These are phyloP conservation scores for Chloebia gouldiae DNA, from an alignment of 2,113 vertebrate species.

Conservation along the genomic window DNA sequence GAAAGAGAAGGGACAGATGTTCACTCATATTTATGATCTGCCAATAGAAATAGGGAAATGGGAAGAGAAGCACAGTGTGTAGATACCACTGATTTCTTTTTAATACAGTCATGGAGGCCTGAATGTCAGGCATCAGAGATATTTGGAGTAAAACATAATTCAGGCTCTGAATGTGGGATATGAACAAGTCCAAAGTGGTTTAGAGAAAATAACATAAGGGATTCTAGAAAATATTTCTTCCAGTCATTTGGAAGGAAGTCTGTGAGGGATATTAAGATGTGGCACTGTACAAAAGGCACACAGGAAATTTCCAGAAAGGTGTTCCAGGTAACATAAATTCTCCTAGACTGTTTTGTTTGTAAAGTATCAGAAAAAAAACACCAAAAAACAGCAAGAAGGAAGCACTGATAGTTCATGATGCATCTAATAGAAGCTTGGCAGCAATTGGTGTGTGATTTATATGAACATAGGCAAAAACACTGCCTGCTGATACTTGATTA, in stretches of 20 bases:
- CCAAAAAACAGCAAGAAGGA: not conserved
- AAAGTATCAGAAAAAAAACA: not conserved
- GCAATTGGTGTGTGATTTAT: conserved; percentile 54
- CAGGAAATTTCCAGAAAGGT: not conserved
- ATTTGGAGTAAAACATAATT: not conserved
- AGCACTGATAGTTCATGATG: not conserved
- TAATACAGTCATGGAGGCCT: not conserved
- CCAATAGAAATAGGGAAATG: not conserved
- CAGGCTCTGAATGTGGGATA: not conserved
- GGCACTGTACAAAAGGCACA: not conserved
- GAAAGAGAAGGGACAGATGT: not conserved
- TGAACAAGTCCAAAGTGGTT: not conserved
- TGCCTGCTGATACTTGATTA: conserved; percentile 58
- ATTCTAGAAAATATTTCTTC: not conserved
- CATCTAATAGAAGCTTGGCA: conserved; percentile 22
- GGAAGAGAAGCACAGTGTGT: not conserved
- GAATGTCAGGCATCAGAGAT: not conserved
- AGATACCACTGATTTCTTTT: not conserved
- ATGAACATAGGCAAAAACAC: not conserved
- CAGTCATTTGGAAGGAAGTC: not conserved
- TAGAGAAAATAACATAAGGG: not conserved
- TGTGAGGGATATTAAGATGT: not conserved
- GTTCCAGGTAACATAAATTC: not conserved
- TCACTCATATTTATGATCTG: not conserved
- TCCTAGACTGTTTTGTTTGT: not conserved